Evolutionary conservation across 2,113 vertebrate genomes (phyloP).

Genomic region (Ceyx cyanopectus): DNA sequence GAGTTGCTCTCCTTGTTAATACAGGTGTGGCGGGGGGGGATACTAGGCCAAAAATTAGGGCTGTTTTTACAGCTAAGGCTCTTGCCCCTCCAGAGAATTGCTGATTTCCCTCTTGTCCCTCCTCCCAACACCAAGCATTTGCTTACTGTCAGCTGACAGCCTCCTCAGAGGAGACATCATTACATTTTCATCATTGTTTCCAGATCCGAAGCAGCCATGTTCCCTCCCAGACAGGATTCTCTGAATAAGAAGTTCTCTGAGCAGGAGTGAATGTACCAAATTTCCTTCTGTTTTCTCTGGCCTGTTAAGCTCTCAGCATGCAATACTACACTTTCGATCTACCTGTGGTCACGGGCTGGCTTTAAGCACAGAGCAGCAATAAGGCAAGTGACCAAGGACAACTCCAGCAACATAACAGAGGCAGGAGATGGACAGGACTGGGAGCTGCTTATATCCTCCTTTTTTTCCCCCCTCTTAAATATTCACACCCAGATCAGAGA

Average conservation of each 20-base stretch:
- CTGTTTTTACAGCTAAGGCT: conserved; percentile 25
- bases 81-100: background rate
- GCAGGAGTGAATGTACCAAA: background rate
- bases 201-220: background rate
- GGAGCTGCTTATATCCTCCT: background rate
- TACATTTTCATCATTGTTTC: background rate
- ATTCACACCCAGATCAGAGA: background rate
- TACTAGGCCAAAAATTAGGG: background rate
- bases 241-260: background rate
- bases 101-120: background rate
- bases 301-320: background rate
- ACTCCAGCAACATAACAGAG: background rate
- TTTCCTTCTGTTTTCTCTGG: background rate
- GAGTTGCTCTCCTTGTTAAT: conserved; percentile 34
- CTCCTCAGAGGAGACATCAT: background rate
- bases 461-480: background rate
- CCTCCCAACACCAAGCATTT: background rate
- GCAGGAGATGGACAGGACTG: background rate
- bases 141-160: background rate
- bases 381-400: background rate
- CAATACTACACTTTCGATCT: background rate
- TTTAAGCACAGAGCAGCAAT: background rate
- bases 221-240: background rate
- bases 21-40: background rate
- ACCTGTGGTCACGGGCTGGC: background rate